phyloP scores from a whole-genome alignment of 2,797 vertebrate species.

The Esox lucius region DNA sequence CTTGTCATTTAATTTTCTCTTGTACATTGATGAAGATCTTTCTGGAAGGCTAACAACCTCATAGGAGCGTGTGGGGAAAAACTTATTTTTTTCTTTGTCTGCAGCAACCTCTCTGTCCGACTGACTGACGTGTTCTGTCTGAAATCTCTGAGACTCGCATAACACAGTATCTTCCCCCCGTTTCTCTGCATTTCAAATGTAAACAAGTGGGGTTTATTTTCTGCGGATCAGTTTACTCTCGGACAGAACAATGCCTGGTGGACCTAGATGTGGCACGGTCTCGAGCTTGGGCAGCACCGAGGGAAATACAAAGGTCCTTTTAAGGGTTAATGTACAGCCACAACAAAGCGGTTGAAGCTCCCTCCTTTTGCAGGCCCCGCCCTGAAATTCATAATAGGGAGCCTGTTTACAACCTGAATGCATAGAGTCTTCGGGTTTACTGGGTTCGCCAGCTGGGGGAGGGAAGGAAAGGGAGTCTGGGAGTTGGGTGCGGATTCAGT shows the following conservation, averaged over 20 bases:
- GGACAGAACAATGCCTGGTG: slow-evolving; percentile 1
- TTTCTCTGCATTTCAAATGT: background rate
- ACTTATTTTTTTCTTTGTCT: slow-evolving; percentile 53
- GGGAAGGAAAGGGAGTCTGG: slow-evolving; percentile 25
- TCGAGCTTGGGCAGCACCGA: background rate
- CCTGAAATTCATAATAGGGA: slow-evolving; percentile 66
- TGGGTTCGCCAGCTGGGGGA: slow-evolving; percentile 22
- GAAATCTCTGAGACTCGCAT: slow-evolving; percentile 1
- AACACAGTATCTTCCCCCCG: slow-evolving; percentile 6
- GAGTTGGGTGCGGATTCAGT: background rate
- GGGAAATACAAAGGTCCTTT: slow-evolving; percentile 29
- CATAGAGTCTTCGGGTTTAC: slow-evolving; percentile 67
- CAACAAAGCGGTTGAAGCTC: slow-evolving; percentile 59
- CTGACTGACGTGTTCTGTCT: slow-evolving; percentile 31
- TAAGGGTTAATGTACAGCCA: slow-evolving; percentile 58
- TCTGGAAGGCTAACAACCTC: background rate
- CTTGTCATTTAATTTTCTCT: background rate
- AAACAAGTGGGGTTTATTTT: slow-evolving; percentile 9
- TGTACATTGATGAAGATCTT: background rate
- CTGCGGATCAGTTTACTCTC: slow-evolving; percentile 2
- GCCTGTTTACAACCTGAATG: slow-evolving; percentile 62
- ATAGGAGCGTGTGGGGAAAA: slow-evolving; percentile 26
- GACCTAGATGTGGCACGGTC: background rate
- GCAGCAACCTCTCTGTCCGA: slow-evolving; percentile 39
- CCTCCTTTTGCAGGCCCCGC: slow-evolving; percentile 54